Evolutionary conservation across 2,797 vertebrate genomes (phyloP), one percentile per base, ranked within the genome.

Genomic region (Cygnus olor): DNA sequence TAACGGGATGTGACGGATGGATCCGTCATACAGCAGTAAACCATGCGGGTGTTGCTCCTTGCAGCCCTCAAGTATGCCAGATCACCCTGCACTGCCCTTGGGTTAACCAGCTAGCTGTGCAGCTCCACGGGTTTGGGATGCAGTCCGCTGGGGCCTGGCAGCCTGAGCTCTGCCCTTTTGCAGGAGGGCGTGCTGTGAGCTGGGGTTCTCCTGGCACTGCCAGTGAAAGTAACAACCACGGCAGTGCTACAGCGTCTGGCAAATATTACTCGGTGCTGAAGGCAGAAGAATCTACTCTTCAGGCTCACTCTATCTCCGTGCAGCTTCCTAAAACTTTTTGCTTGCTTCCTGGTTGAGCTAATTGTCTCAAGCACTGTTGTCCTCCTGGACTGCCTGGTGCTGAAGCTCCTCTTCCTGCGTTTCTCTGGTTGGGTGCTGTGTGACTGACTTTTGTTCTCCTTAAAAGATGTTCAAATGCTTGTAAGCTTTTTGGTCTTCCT

Each of bases 101-200:
- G 28, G 40, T 2, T 15, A 19, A 14, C 34, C 61, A 42, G 40
- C 32, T 11, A 45, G 22, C 27, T 49, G 72, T 0, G 0, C 0
- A 25, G 38, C 32, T 45, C 47, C 2, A 5, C 28, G 24, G 30
- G 15, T 4, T 27, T 63, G 61, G 64, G 32, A 4, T 42, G 28
- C 9, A 34, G 42, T 12, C 77, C 18, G 0, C 51, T 38, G 36
- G 27, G 40, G n/a, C 27, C 76, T 36, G 44, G 22, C 10, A 69
- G 60, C 20, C n/a, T 60, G 44, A 49, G 30, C 16, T 88, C 61
- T 78, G 63, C n/a, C 25, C 61, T 65, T 53, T 63, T 20, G 28
- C 13, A 66, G 70, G 36, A 44, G 16, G 22, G n/a, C 15, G 2
- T 9, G 25, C 32, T 63, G 69, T 19, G 38, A 36, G 30, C 17